Evolutionary conservation across 2,113 vertebrate genomes (phyloP).

Genomic region (Phylloscopus whistleri): DNA sequence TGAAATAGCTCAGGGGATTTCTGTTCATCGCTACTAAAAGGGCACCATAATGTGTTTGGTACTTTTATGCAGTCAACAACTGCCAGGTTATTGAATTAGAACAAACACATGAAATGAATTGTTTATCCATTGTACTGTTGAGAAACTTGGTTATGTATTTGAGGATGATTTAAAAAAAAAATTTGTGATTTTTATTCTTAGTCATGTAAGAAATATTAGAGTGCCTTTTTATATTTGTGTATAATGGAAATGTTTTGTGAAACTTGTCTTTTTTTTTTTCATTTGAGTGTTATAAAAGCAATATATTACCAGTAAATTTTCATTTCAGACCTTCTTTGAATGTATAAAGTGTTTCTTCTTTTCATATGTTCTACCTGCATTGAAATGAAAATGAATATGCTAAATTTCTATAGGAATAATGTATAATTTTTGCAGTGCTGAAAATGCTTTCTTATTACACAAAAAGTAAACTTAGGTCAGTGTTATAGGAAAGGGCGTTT

Average conservation of each 20-base stretch:
- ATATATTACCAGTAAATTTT: conserved; percentile 77
- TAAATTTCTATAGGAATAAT: conserved; percentile 72
- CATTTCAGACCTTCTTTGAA: conserved; percentile 73
- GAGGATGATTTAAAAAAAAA: conserved; percentile 46
- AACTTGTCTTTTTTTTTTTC: conserved; percentile 53
- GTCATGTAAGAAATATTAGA: conserved; percentile 74
- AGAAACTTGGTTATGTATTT: conserved; percentile 67
- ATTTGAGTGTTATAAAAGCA: conserved; percentile 77
- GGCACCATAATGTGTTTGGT: conserved; percentile 74
- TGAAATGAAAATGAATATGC: conserved; percentile 72
- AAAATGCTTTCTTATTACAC: conserved; percentile 75
- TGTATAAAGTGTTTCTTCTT: conserved; percentile 67
- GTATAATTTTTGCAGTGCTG: conserved; percentile 73
- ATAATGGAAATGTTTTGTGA: conserved; percentile 75
- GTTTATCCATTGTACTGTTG: conserved; percentile 78
- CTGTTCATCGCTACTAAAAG: conserved; percentile 76
- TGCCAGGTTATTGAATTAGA: conserved; percentile 60
- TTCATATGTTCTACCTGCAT: conserved; percentile 67
- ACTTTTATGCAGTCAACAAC: conserved; percentile 68
- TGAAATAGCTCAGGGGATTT: conserved; percentile 82
- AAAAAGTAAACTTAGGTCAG: conserved; percentile 75
- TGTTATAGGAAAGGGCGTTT: conserved; percentile 78
- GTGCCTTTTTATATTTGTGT: conserved; percentile 83
- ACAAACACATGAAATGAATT: conserved; percentile 60
- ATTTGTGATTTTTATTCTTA: conserved; percentile 65